Conservation (phyloP, 2,113 vertebrate species). For the Indri indri region DNA sequence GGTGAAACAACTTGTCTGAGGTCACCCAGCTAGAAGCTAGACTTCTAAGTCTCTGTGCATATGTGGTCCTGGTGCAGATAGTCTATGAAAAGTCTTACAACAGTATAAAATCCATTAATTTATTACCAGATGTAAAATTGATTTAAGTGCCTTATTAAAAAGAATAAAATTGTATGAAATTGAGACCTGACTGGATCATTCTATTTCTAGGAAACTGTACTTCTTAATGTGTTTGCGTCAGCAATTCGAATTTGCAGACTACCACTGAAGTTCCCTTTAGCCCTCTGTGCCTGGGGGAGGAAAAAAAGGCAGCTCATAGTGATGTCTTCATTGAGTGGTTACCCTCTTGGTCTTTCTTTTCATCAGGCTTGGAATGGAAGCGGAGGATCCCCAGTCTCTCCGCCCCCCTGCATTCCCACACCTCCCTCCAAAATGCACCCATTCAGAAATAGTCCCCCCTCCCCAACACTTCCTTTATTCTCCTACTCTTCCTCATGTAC, state of each 20-base stretch:
- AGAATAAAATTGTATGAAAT: conserved; percentile 25
- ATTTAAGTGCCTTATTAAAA: conserved; percentile 11
- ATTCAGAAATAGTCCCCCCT: background rate
- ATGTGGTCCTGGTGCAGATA: background rate
- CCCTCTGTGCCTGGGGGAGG: background rate
- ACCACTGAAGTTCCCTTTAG: background rate
- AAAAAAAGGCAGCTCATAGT: background rate
- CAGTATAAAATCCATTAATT: background rate
- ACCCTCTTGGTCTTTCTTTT: background rate
- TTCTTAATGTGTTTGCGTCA: background rate
- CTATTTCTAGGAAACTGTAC: background rate
- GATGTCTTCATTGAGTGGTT: background rate
- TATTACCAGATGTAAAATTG: conserved; percentile 39
- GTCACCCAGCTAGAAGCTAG: background rate
- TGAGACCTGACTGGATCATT: background rate
- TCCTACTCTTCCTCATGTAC: fast-evolving
- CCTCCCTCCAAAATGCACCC: background rate
- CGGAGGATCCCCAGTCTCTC: background rate
- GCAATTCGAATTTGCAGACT: background rate
- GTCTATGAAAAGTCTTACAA: background rate
- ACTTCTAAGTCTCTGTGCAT: too few relatives aligned
- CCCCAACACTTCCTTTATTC: too few relatives aligned
- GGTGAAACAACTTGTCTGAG: background rate
- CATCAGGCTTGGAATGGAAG: background rate
- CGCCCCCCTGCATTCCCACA: background rate